Percentiles rank a stretch among this genome's conserved stretches.
phyloP scores from a whole-genome alignment of 2,888 invertebrate species.

The Unio pictorum region DNA sequence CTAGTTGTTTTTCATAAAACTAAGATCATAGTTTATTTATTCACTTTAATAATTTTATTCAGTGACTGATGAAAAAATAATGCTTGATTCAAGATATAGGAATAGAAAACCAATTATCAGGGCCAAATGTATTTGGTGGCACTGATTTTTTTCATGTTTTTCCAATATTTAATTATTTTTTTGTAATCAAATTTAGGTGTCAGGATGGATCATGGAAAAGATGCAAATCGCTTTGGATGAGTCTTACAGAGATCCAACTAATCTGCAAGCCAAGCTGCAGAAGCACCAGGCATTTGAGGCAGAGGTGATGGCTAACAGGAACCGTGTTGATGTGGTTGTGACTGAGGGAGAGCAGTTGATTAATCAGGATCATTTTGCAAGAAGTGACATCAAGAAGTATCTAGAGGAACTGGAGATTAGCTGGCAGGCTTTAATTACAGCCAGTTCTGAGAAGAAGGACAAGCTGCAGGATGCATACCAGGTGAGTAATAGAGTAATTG shows the following conservation, averaged over 20 bases:
- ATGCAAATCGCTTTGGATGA: constrained; percentile 94
- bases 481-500: constrained; percentile 28
- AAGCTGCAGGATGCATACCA: constrained; percentile 90
- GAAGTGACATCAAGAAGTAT: constrained; percentile 85
- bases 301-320: constrained; percentile 91
- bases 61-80: too few species aligned
- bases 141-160: neutral
- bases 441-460: constrained; percentile 86
- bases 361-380: constrained; percentile 84
- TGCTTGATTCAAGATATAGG: too few species aligned
- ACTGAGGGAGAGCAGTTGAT: constrained; percentile 73
- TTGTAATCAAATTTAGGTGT: constrained; percentile 49
- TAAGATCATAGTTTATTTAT: too few species aligned
- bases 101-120: too few species aligned
- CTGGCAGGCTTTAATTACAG: constrained; percentile 88
- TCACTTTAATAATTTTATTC: too few species aligned
- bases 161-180: neutral
- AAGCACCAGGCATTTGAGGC: constrained; percentile 97
- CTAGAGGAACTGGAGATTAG: constrained; percentile 87
- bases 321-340: constrained; percentile 86
- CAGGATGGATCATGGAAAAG: constrained; percentile 93
- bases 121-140: neutral
- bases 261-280: constrained; percentile 96
- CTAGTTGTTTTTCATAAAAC: too few species aligned
- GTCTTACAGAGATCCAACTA: constrained; percentile 94